phyloP scores from a whole-genome alignment of 2,888 invertebrate genomes.

The Acanthacorydalis orientalis region DNA sequence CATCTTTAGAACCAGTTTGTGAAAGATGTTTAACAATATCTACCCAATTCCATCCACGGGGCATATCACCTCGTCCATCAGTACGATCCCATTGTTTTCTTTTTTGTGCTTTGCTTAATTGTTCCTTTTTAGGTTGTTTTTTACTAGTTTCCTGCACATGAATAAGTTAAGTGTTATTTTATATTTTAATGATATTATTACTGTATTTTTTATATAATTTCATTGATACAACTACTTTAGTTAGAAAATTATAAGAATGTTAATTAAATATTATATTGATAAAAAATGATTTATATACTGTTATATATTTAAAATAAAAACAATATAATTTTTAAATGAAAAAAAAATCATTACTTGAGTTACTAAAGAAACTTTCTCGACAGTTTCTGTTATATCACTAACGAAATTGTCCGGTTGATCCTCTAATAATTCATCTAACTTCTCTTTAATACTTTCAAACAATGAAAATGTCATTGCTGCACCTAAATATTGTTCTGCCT shows the following conservation, averaged over 20 bases:
- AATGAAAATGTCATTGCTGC: slow-evolving; percentile 90
- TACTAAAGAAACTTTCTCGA: slow-evolving; percentile 27
- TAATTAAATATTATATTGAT: no score
- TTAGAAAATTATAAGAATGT: no score
- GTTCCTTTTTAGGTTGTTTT: slow-evolving; percentile 57
- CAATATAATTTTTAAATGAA: no score
- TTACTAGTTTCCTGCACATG: slow-evolving; percentile 27
- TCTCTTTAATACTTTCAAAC: slow-evolving; percentile 82
- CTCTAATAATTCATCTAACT: slow-evolving; percentile 47
- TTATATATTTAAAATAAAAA: no score
- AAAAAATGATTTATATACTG: no score
- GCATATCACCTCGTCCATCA: slow-evolving; percentile 66
- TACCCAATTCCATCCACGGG: slow-evolving; percentile 89
- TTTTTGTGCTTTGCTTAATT: slow-evolving; percentile 83
- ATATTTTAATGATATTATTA: no score
- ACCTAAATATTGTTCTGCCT: slow-evolving; percentile 71
- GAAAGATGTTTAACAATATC: slow-evolving; percentile 92
- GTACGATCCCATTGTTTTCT: slow-evolving; percentile 72
- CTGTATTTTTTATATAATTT: no score
- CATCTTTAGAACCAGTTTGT: slow-evolving; percentile 47
- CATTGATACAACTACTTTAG: no score
- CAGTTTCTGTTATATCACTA: slow-evolving; percentile 25
- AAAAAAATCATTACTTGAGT: slow-evolving; percentile 6
- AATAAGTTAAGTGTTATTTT: no score
- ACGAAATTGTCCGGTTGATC: slow-evolving; percentile 46